Percentiles rank a stretch among this genome's conserved stretches.
Evolutionary conservation across 2,888 invertebrate genomes (phyloP).

Genomic region (Megastigmus dorsalis): DNA sequence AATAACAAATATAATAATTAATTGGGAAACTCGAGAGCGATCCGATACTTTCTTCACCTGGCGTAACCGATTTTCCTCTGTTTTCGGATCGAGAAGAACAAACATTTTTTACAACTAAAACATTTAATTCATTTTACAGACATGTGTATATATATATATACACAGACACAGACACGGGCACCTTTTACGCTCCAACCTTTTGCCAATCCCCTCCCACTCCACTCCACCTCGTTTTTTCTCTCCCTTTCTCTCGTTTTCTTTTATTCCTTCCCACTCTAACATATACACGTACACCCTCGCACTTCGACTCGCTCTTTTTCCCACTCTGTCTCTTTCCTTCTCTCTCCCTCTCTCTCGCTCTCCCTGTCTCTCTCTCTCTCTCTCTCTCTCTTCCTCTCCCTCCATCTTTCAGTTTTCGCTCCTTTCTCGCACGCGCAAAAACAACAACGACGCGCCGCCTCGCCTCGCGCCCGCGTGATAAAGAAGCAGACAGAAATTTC

Average conservation of each 20-base stretch:
- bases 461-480: slow-evolving; percentile 1
- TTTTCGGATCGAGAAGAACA: no score
- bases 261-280: slow-evolving; percentile 6
- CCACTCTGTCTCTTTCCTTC: background rate
- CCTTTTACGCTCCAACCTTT: background rate
- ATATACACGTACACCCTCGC: no score
- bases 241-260: slow-evolving; percentile 1
- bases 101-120: no score
- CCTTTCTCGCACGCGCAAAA: slow-evolving; percentile 15
- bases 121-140: no score
- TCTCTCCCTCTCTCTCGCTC: background rate
- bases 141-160: background rate
- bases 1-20: no score
- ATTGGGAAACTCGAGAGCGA: no score
- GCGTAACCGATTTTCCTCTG: no score
- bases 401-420: background rate
- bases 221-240: background rate
- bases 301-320: no score
- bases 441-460: background rate
- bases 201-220: background rate
- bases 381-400: background rate
- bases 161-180: background rate
- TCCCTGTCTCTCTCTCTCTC: background rate
- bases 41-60: no score
- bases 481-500: slow-evolving; percentile 27